Base-by-base conservation (phyloP, 2,888 invertebrate species). In the Ophion ventricosus region DNA sequence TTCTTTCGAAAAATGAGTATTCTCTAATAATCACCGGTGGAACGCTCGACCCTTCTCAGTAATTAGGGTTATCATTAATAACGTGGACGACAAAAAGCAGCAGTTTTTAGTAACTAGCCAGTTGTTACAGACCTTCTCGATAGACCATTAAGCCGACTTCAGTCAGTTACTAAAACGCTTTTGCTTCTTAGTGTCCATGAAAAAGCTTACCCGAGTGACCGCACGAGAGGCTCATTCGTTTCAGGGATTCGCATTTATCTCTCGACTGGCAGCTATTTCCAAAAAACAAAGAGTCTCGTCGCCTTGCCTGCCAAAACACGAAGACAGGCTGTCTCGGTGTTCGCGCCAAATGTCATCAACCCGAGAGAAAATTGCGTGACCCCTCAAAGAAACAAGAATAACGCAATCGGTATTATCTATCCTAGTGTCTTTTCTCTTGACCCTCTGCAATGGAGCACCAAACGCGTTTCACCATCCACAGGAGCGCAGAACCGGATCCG, bases 331-430 rank as follows among this genome's bases (percentile, higher is more conserved):
- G 2, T 17, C 4, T 2, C 17, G 2, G 14, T 17, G 2, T 49
- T 49, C 4, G 49, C 49, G 2, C 17, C 1, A 17, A 49, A 17
- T 14, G 17, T 17, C 49, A 4, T 49, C 14, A 14, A 17, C 2
- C 17, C 17, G 17, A 4, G 14, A 14, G 17, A 49, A 49, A 49
- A 49, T 49, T 17, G 43, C 49, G 49, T 49, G 4, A 1, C 43
- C 43, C 1, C 11, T 43, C 14, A 14, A 43, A 43, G 11, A 43
- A 14, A 11, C 14, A 14, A 11, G 43, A 17, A 4, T 81, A 84
- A 81, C 78, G 70, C 81, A 84, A 84, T 78, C 75, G 78, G 64
- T 64, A 66, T 76, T 25, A 72, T 72, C 63, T 70, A 81, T 29
- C 80, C 49, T 49, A 72, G 76, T 74, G 57, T 78, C 59, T 74